phyloP scores from a whole-genome alignment of 2,113 vertebrate species.

The Takifugu bimaculatus region DNA sequence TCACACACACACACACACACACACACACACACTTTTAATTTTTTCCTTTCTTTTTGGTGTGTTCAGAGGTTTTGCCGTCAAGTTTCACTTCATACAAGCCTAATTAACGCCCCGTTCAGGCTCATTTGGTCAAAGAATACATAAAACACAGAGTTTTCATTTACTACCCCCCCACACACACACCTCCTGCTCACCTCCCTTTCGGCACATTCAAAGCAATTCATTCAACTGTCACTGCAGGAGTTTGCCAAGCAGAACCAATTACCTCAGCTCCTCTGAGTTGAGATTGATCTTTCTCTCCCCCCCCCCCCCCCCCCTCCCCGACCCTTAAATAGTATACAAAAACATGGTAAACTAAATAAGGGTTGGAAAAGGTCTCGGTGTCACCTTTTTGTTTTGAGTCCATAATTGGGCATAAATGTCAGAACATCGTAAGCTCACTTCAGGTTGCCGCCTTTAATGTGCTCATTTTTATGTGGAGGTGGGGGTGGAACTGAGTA shows the following conservation, averaged over 20 bases:
- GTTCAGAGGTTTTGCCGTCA: slow-evolving; percentile 75
- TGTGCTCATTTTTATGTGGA: slow-evolving; percentile 69
- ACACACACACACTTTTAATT: slow-evolving; percentile 20
- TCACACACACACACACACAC: slow-evolving; percentile 21
- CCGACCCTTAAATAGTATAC: slow-evolving; percentile 43
- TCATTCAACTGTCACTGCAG: slow-evolving; percentile 81
- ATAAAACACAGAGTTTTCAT: slow-evolving; percentile 64
- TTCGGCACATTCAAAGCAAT: slow-evolving; percentile 75
- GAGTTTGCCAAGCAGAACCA: slow-evolving; percentile 80
- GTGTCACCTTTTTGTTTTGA: slow-evolving; percentile 81
- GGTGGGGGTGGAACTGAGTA: slow-evolving; percentile 67
- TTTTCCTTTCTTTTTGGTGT: slow-evolving; percentile 54
- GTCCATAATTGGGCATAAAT: slow-evolving; percentile 83
- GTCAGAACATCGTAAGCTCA: slow-evolving; percentile 77
- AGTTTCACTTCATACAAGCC: slow-evolving; percentile 74
- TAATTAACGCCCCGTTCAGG: slow-evolving; percentile 80
- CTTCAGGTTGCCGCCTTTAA: slow-evolving; percentile 75
- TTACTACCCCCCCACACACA: slow-evolving; percentile 34
- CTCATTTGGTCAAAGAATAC: slow-evolving; percentile 81
- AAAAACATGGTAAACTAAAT: slow-evolving; percentile 76
- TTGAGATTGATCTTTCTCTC: slow-evolving; percentile 74
- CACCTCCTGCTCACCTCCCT: slow-evolving; percentile 21
- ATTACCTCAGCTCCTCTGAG: slow-evolving; percentile 76
- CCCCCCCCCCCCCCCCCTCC: slow-evolving; percentile 33
- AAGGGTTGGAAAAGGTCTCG: slow-evolving; percentile 78